Conservation (phyloP, 2,888 invertebrate genomes). For the Perizoma affinitatum region DNA sequence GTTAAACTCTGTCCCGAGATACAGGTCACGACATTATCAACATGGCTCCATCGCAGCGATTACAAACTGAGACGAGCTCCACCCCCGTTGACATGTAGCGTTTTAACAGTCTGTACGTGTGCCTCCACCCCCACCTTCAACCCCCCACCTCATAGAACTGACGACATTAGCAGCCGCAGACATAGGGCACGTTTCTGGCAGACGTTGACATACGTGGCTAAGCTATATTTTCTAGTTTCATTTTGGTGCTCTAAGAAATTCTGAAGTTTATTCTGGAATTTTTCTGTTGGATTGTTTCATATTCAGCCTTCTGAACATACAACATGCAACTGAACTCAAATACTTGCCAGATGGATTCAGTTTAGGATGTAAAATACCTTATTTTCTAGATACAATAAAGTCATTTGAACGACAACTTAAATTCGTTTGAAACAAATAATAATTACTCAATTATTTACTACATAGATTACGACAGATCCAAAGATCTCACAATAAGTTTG, state of each 20-base stretch:
- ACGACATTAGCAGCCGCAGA: constrained; percentile 83
- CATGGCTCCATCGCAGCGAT: constrained; percentile 66
- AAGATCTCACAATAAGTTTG: too few relatives aligned
- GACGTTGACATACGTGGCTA: constrained; percentile 70
- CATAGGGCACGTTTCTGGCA: constrained; percentile 76
- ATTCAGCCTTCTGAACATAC: neutral
- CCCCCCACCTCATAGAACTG: constrained; percentile 61
- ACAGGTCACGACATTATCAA: constrained; percentile 78
- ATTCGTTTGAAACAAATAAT: too few relatives aligned
- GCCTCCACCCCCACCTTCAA: constrained; percentile 41
- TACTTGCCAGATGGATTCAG: too few relatives aligned
- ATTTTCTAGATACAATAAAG: too few relatives aligned
- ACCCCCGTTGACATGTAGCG: constrained; percentile 78
- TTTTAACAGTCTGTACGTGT: constrained; percentile 82
- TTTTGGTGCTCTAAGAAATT: constrained; percentile 19
- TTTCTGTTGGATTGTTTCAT: neutral
- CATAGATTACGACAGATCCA: too few relatives aligned
- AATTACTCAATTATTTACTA: too few relatives aligned
- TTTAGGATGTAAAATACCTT: too few relatives aligned
- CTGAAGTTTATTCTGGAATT: constrained; percentile 7
- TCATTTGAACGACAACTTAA: too few relatives aligned
- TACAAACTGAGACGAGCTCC: constrained; percentile 64
- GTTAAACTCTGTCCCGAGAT: constrained; percentile 41
- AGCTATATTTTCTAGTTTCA: constrained; percentile 47
- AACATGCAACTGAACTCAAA: neutral